Conservation (phyloP, 2,888 invertebrate species). For the Lymantria monacha region DNA sequence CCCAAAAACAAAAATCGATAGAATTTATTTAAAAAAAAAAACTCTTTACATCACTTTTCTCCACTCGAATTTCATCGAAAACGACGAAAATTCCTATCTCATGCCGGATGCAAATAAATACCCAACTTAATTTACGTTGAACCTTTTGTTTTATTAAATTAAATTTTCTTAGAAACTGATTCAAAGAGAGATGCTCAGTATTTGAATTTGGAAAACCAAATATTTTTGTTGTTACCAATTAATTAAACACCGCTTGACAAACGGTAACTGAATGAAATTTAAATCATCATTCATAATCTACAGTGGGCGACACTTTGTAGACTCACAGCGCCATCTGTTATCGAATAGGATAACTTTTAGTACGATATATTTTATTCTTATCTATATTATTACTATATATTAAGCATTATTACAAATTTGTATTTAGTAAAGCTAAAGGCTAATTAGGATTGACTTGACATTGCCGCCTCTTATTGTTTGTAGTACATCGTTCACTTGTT, state of each 20-base stretch:
- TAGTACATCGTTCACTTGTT: no score
- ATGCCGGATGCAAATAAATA: neutral
- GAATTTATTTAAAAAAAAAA: no score
- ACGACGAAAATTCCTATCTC: neutral
- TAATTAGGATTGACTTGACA: no score
- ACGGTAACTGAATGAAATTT: neutral
- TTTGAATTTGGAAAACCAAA: neutral
- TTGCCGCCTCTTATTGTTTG: no score
- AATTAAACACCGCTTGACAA: neutral
- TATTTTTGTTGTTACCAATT: neutral
- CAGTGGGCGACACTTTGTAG: neutral
- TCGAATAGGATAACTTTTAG: constrained; percentile 13
- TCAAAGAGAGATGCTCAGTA: neutral
- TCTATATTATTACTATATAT: no score
- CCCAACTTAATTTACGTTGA: neutral
- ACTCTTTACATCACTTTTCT: neutral
- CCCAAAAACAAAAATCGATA: no score
- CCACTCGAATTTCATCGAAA: neutral
- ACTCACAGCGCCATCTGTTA: constrained; percentile 29
- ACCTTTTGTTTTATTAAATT: neutral
- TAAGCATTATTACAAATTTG: no score
- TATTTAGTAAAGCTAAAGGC: no score
- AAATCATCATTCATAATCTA: neutral
- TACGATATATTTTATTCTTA: no score
- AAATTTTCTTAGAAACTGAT: neutral